Conservation (phyloP, 2,113 vertebrate genomes). For the Thalassarche chlororhynchos region DNA sequence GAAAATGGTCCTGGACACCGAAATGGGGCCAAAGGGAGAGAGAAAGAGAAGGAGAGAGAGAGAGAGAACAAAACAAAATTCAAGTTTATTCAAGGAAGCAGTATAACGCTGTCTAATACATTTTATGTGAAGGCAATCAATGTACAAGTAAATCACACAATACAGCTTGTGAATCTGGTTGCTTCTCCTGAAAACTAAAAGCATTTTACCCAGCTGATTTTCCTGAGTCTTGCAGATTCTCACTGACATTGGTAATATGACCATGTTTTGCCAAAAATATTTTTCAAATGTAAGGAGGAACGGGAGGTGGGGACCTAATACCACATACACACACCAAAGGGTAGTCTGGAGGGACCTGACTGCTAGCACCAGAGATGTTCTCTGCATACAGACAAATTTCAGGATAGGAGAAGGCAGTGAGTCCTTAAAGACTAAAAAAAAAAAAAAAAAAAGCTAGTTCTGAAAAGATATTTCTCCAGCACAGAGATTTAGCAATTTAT, state of each 20-base stretch:
- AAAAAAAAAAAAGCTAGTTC: background rate
- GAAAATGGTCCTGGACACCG: constrained; percentile 87
- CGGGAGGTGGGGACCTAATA: background rate
- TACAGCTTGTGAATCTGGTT: background rate
- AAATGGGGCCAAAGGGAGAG: background rate
- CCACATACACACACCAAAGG: background rate
- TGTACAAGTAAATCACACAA: background rate
- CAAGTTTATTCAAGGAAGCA: background rate
- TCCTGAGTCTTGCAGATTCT: background rate
- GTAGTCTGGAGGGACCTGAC: background rate
- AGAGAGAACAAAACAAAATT: background rate
- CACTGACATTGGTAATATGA: background rate
- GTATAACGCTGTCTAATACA: accelerated
- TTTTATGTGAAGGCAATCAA: background rate
- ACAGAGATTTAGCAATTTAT: background rate
- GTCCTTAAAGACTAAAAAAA: background rate
- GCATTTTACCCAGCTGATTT: background rate
- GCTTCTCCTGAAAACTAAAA: background rate
- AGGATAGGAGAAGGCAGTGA: background rate
- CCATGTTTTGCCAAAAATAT: background rate
- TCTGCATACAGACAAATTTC: background rate
- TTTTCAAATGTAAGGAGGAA: background rate
- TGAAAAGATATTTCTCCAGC: background rate
- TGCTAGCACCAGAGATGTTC: background rate
- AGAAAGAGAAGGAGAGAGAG: background rate